Percentiles rank a stretch among this genome's conserved stretches.
Conservation (phyloP, 2,888 invertebrate genomes). For the Biston betularia region DNA sequence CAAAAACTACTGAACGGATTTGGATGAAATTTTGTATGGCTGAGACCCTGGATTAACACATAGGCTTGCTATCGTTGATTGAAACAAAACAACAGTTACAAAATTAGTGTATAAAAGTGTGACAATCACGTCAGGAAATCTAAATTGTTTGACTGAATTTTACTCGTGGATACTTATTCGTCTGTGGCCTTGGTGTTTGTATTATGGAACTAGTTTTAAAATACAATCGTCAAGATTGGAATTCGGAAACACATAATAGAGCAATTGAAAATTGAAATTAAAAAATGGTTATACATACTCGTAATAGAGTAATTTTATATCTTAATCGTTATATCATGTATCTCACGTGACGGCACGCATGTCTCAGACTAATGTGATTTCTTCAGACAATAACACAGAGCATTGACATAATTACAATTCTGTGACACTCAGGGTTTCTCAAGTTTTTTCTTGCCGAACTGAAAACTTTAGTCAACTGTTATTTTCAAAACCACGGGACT, state of each 20-base stretch:
- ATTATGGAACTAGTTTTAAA: not conserved
- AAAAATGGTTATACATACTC: no score
- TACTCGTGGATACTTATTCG: no score
- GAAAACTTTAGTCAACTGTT: not conserved
- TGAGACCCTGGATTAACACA: no score
- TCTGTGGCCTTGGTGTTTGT: not conserved
- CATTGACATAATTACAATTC: conserved; percentile 1
- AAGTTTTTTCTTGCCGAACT: not conserved
- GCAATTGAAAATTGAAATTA: not conserved
- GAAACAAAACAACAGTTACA: no score
- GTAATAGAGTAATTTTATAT: not conserved
- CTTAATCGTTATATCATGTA: not conserved
- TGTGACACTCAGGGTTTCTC: not conserved
- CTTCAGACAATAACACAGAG: conserved; percentile 1
- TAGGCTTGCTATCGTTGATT: no score
- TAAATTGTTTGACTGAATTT: no score
- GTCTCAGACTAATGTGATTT: conserved; percentile 9
- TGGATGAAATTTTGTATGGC: no score
- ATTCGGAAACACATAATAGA: conserved; percentile 4
- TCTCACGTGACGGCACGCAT: not conserved
- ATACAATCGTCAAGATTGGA: conserved; percentile 2
- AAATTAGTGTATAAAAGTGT: no score
- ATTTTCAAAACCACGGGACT: no score
- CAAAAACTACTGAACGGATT: no score
- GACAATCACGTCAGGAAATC: no score